A percentile compares a stretch with the other conserved stretches of the same genome.
Evolutionary conservation across 2,797 vertebrate species (phyloP).

Genomic region (Oreochromis grahami): DNA sequence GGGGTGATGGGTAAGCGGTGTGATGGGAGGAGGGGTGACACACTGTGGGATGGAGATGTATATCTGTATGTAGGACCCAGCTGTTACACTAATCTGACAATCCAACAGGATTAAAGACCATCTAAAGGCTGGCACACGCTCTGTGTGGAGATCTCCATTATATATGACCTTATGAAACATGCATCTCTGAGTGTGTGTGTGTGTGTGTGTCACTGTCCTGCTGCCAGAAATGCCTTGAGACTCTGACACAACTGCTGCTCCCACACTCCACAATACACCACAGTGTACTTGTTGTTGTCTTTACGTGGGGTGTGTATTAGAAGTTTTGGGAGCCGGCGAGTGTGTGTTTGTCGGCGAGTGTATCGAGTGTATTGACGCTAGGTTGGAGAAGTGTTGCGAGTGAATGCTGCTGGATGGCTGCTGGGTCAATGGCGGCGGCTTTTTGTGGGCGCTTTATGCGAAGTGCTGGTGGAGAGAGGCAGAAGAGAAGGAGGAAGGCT

Average conservation of each 20-base stretch:
- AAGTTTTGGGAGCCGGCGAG: neutral
- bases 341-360: neutral
- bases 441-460: slow-evolving; percentile 44
- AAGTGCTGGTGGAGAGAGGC: slow-evolving; percentile 26
- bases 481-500: slow-evolving; percentile 9
- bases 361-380: slow-evolving; percentile 37
- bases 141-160: slow-evolving; percentile 60
- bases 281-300: slow-evolving; percentile 19
- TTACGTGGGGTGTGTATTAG: neutral
- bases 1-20: neutral
- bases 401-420: slow-evolving; percentile 36
- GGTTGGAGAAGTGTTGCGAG: slow-evolving; percentile 42
- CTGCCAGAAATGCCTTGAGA: slow-evolving; percentile 58
- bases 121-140: slow-evolving; percentile 31
- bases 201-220: slow-evolving; percentile 26
- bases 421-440: slow-evolving; percentile 46
- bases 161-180: slow-evolving; percentile 69
- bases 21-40: slow-evolving; percentile 33
- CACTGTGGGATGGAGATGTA: slow-evolving; percentile 39
- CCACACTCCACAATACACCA: slow-evolving; percentile 35
- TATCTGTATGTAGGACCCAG: slow-evolving; percentile 67
- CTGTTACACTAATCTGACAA: slow-evolving; percentile 77
- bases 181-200: slow-evolving; percentile 13
- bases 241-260: slow-evolving; percentile 49
- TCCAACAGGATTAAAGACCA: slow-evolving; percentile 73